Evolutionary conservation across 2,797 vertebrate genomes (phyloP), one percentile per base, ranked within the genome.

Genomic region (Cheirogaleus major): DNA sequence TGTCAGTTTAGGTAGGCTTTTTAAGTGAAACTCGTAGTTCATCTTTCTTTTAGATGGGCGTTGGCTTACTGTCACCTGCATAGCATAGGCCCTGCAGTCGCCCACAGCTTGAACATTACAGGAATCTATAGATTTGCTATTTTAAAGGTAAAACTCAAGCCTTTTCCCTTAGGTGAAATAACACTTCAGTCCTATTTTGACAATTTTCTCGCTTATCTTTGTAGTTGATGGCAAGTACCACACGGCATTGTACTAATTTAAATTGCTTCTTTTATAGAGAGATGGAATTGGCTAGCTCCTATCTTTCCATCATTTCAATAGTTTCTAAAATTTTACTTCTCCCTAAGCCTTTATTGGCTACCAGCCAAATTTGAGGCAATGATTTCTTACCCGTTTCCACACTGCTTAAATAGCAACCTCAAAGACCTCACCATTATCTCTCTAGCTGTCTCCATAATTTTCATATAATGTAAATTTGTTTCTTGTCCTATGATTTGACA

Each of bases 151-250:
- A 76, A 86, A 14, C 45, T 61, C 79, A 91, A 5, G 8, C 1
- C 30, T 55, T 82, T 95, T 96, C 41, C 23, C 75, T 52, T 73
- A 70, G 90, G 73, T 55, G n/a, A 89, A 88, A 13, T 5, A 81
- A 72, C 73, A 88, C 89, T 83, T 91, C 57, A 45, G 55, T 48
- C 20, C 35, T 93, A 84, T 94, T 95, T 93, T 78, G 35, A 91
- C 61, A 0, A 32, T 96, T 94, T 96, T 84, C 48, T 92, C 22
- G 27, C 55, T 86, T 93, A n/a, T 95, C 82, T 13, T 23, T 63
- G 0, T 65, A 89, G 83, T 5, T 80, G 90, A 90, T 88, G 27
- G 96, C 81, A 87, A 93, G 78, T 23, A 55, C 2, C 22, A 12
- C 25, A 9, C 0, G 2, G 67, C 79, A 35, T 50, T 72, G 78